Evolutionary conservation across 2,888 invertebrate genomes (phyloP), one percentile per base, ranked within the genome.

Genomic region (Podotricha telesiphe): DNA sequence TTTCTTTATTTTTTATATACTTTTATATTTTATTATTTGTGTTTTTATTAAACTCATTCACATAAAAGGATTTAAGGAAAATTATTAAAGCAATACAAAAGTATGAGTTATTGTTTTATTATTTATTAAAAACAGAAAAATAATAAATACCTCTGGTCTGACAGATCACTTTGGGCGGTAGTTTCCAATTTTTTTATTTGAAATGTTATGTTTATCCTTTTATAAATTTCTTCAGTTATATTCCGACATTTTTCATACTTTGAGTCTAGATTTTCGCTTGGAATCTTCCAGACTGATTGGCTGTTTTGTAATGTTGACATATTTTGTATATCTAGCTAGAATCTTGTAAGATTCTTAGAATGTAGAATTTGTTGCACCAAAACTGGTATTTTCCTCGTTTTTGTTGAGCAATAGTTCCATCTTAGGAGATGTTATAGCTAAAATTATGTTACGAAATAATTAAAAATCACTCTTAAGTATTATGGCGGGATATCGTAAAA

Each of bases 201-300:
- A 83, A 93, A 92, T 6, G 92, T 93, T 69, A 93, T 89, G 77
- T 93, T 86, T 71, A 93, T 93, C 76, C 93, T 86, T 70, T 93
- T 93, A 75, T 93, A 93, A 74, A 93, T 93, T 74, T 93, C 93
- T 67, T 92, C 92, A 0, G 92, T 89, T 10, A 93, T 93, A 77
- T 92, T 88, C 4, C 88, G 83, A 80, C 92, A 93, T 82, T 93
- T 93, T 69, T 93, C 92, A 59, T 92, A 89, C 74, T 87, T 92
- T 0, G 89, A 83, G 72, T 87, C 81, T 11, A 86, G 74, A 10
- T 78, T 80, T 69, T 87, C 85, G 17, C 76, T 82, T 1, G 76
- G 65, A 42, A 82, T 75, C 3, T 84, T 76, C 91, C 92, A 91
- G 65, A 83, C 77, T 4, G 79, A 76, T 65, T 83, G 82, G 34